Evolutionary conservation across 2,797 vertebrate species (phyloP), one percentile per base, ranked within the genome.

Genomic region (Psittacula derbiana): DNA sequence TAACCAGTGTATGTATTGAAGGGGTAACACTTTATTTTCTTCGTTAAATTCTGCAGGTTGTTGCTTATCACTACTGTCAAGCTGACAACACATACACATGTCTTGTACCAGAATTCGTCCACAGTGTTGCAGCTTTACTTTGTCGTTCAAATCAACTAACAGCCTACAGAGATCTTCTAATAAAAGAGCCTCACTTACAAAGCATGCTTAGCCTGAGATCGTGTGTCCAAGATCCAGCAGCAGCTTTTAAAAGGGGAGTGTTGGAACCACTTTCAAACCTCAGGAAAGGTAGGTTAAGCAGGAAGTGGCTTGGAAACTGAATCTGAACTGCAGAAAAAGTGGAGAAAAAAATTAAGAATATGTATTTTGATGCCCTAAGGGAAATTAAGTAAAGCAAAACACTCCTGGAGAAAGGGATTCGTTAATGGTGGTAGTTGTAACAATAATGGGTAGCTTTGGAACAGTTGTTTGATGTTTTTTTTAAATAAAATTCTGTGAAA

Each of bases 1-100:
- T 57, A 31, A 11, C 7, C 50, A 50, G 0, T 41, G 4, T 18
- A 12, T 28, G 18, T 11, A 18, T 2, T 23, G 78, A 28, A 41
- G 31, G 18, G 15, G 21, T 80, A 8, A 70, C 4, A 5, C 28
- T 80, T 95, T 87, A 12, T n/a, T 8, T 30, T 50, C n/a, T 58
- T 58, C 3, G 5, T 28, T 7, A 1, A 21, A 49, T 67, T 64
- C 17, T 57, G 16, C 96, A 99, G 99, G 99, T 99, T 1, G 99
- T 99, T 95, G 99, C 99, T 6, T 99, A 99, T 96, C 99, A 99
- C 96, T 99, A 99, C 96, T 99, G 99, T 96, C 99, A 99, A 97
- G 99, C 99, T 1, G 99, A 99, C 93, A 99, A 99, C 97, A 99
- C 99, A 0, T 99, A 99, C 98, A 99, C 99, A 0, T 99, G 99